Conservation (phyloP, 2,797 vertebrate genomes). For the Mormyrus proboscirostris region DNA sequence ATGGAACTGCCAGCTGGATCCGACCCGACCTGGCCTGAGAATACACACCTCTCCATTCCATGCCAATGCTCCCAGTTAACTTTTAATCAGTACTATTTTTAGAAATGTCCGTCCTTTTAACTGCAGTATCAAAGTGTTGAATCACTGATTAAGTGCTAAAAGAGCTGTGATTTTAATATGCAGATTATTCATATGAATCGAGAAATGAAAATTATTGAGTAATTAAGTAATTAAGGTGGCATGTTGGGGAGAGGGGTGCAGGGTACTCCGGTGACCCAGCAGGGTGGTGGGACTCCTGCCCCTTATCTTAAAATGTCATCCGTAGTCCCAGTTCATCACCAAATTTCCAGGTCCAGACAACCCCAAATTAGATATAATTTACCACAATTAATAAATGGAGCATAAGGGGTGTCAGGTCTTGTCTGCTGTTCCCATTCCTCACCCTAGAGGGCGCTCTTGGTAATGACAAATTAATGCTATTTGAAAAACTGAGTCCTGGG, state of each 20-base stretch:
- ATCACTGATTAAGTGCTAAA: neutral
- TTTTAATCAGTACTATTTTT: neutral
- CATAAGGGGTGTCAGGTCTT: neutral
- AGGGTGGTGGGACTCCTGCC: neutral
- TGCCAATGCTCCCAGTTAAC: neutral
- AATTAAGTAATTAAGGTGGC: neutral
- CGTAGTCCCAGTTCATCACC: neutral
- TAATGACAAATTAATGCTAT: conserved; percentile 24
- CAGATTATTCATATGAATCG: neutral
- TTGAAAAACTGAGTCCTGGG: neutral
- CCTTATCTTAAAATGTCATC: neutral
- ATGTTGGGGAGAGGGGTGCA: neutral
- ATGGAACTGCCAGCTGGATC: neutral
- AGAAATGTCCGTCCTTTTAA: neutral
- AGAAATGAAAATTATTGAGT: neutral
- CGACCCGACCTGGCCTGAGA: neutral
- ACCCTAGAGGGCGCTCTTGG: conserved; percentile 42
- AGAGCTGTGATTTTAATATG: neutral
- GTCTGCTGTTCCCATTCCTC: conserved; percentile 25
- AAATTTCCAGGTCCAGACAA: neutral
- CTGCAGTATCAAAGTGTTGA: neutral
- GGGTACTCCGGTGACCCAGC: neutral
- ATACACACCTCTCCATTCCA: neutral
- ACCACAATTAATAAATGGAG: neutral
- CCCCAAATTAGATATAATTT: neutral